Percentiles rank a stretch among this genome's conserved stretches.
Conservation (phyloP, 2,797 vertebrate species). For the Pseudochirops cupreus region DNA sequence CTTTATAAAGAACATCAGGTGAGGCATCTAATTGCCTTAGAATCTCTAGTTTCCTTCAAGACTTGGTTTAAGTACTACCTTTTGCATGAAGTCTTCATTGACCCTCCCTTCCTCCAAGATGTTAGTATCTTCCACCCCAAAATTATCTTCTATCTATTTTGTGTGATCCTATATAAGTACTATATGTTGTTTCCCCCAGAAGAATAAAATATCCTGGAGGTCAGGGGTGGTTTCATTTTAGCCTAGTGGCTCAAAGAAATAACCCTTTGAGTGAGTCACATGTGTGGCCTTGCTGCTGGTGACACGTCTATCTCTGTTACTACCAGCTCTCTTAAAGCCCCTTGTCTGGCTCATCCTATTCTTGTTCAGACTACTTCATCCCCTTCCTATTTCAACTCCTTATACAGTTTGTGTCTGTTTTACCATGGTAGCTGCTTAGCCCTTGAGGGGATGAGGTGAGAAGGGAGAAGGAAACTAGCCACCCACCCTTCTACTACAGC, state of each 20-base stretch:
- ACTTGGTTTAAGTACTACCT: not conserved
- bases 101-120: not conserved
- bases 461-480: not conserved
- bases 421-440: not conserved
- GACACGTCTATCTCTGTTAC: not conserved
- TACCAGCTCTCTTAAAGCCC: not conserved
- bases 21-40: not conserved
- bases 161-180: not conserved
- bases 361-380: not conserved
- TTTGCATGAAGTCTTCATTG: not conserved
- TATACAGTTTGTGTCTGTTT: not conserved
- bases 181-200: not conserved
- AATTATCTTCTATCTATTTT: not conserved
- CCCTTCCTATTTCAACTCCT: not conserved
- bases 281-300: not conserved
- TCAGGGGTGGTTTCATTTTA: not conserved
- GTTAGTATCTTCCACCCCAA: not conserved
- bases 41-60: not conserved
- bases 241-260: not conserved
- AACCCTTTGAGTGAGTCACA: not conserved
- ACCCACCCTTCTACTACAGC: not conserved
- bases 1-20: not conserved
- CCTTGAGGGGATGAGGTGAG: not conserved
- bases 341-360: not conserved
- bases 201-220: not conserved